A percentile compares a stretch with the other conserved stretches of the same genome.
Conservation (phyloP, 2,888 invertebrate genomes). For the Dorcus hopei region DNA sequence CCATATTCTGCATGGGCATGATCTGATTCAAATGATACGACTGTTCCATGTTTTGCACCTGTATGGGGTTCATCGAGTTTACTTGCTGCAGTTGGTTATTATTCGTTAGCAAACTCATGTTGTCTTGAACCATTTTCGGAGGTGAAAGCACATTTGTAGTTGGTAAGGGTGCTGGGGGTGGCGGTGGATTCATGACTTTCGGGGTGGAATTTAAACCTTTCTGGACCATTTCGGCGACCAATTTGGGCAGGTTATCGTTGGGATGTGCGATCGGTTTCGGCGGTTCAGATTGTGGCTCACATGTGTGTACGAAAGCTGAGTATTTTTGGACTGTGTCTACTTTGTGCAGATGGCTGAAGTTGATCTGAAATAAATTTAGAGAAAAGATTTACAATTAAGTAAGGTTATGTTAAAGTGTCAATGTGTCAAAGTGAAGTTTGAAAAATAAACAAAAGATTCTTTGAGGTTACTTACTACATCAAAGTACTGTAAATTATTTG, state of each 20-base stretch:
- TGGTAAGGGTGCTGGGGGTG: background rate
- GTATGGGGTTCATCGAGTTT: background rate
- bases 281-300: constrained; percentile 40
- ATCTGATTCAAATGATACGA: constrained; percentile 27
- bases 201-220: constrained; percentile 38
- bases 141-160: background rate
- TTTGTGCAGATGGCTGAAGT: constrained; percentile 44
- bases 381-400: background rate
- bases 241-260: constrained; percentile 39
- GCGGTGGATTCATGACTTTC: constrained; percentile 20
- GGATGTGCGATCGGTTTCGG: constrained; percentile 35
- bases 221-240: constrained; percentile 43
- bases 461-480: background rate
- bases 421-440: background rate
- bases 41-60: constrained; percentile 33
- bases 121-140: background rate
- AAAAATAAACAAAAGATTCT: background rate
- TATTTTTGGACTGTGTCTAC: constrained; percentile 36
- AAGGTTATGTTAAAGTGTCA: background rate
- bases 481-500: background rate
- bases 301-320: constrained; percentile 45
- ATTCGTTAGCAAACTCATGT: background rate
- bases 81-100: background rate
- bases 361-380: constrained; percentile 39
- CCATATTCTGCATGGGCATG: constrained; percentile 35